Evolutionary conservation across 2,113 vertebrate genomes (phyloP).

Genomic region (Podarcis raffonei): DNA sequence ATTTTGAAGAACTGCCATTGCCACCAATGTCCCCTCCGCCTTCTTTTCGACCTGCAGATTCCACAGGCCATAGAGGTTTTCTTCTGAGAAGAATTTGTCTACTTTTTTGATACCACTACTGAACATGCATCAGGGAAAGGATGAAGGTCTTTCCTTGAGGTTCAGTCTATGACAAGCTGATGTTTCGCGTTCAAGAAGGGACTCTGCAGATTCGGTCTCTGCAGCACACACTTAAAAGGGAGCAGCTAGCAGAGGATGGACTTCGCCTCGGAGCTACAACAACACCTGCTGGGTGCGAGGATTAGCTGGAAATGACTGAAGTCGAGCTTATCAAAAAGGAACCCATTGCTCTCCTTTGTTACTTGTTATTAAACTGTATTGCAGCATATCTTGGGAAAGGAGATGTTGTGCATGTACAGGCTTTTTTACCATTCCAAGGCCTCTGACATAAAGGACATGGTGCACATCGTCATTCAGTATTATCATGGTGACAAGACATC

Average conservation of each 20-base stretch:
- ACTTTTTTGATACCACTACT: slow-evolving; percentile 83
- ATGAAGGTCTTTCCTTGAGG: slow-evolving; percentile 67
- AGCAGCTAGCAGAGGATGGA: slow-evolving; percentile 46
- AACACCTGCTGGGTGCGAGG: slow-evolving; percentile 47
- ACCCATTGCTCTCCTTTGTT: slow-evolving; percentile 67
- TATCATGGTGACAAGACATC: slow-evolving; percentile 73
- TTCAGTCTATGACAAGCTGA: slow-evolving; percentile 67
- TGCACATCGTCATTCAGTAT: slow-evolving; percentile 71
- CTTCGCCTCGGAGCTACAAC: slow-evolving; percentile 50
- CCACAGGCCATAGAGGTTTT: slow-evolving; percentile 97
- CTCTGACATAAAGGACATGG: slow-evolving; percentile 67
- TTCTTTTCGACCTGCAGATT: slow-evolving; percentile 81
- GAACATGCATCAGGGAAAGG: slow-evolving; percentile 74
- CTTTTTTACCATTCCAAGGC: slow-evolving; percentile 77
- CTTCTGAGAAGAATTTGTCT: slow-evolving; percentile 97
- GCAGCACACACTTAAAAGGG: slow-evolving; percentile 41
- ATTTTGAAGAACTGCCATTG: background rate
- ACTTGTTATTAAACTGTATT: slow-evolving; percentile 74
- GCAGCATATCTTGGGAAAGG: slow-evolving; percentile 70
- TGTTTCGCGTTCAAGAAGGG: slow-evolving; percentile 50
- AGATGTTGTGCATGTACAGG: slow-evolving; percentile 85
- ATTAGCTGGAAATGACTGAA: slow-evolving; percentile 57
- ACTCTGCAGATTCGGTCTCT: slow-evolving; percentile 56
- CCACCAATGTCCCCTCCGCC: background rate
- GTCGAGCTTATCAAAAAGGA: slow-evolving; percentile 62